Base-by-base conservation (phyloP, 2,113 vertebrate species). In the Stegastes partitus region DNA sequence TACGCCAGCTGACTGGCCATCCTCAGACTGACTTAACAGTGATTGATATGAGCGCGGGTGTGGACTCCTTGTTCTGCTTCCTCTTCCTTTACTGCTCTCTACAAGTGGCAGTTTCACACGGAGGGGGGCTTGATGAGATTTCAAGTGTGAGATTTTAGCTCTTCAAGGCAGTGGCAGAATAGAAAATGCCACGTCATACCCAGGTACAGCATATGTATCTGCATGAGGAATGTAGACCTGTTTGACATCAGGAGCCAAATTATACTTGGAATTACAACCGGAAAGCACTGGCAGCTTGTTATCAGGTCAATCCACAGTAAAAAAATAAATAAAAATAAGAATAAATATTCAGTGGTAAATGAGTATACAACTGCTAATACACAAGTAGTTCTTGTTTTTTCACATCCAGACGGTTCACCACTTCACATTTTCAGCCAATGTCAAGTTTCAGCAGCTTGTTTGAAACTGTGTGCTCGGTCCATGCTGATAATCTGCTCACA, bases 1-100 rank as follows among this genome's bases (percentile, higher is more conserved):
- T 28, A 0, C 69, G 82, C 82, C 81, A 77, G 79, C 75, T 67
- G 65, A 86, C 85, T 83, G 88, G 70, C 61, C 79, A 79, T 84
- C 86, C 72, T 93, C 75, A 83, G 56, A 51, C 66, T 85, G 81
- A 81, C 83, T 72, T 87, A 8, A 49, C 31, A 74, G 26, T 82
- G 81, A 88, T 67, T 88, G 90, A 91, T 91, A 80, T 51, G 74
- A 71, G 19, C 56, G 9, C 0, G 68, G 90, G 79, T 56, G 86
- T 79, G 58, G 82, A 67, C 77, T 84, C 82, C 61, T 15, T 57
- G 69, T 71, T 58, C 23, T 62, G 54, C 63, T 88, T 90, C 88
- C 90, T 85, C 73, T 84, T 89, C 70, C 81, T 82, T 61, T 6
- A 19, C 68, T 58, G 54, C 59, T 82, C 62, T 81, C 65, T 56